Base-by-base conservation (phyloP, 2,888 invertebrate genomes). In the Sinodicranocentrus sp. region DNA sequence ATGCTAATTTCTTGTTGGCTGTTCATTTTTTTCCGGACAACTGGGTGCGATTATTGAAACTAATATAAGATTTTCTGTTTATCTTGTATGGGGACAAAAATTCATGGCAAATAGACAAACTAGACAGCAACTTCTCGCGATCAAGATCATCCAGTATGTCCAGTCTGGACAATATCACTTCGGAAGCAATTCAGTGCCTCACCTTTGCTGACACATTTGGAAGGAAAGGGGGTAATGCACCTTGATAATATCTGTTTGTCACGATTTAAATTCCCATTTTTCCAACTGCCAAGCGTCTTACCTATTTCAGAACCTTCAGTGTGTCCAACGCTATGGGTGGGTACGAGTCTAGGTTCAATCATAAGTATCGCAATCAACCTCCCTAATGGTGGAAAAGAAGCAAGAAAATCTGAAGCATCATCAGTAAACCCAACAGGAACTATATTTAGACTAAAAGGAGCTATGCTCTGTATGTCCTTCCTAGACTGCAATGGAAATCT, bases 111-210 rank as follows among this genome's bases (percentile, higher is more conserved):
- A 26, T 89, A 98, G 98, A 98, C 93, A 97, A 97, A 93, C 93
- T 97, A 94, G 98, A 98, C 93, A 96, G 95, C 91, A 96, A 97
- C 89, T 98, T 98, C 93, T 97, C 97, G 90, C 94, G 98, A 91
- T 98, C 98, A 89, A 94, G 98, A 90, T 98, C 97, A 91, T 98
- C 98, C 91, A 97, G 97, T 92, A 98, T 98, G 95, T 98, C 98
- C 90, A 98, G 98, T 91, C 93, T 98, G 91, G 98, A 98, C 92
- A 98, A 98, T 93, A 97, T 98, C 92, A 95, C 96, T 90, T 95
- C 96, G 89, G 98, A 98, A 93, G 95, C 97, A 91, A 95, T 98
- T 90, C 97, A 97, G 93, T 97, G 97, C 92, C 94, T 99, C 92
- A 95, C 95, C 89, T 98, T 98, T 92, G 96, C 97, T 89, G 98